phyloP scores from a whole-genome alignment of 2,888 invertebrate genomes.

The Hydraecia micacea region DNA sequence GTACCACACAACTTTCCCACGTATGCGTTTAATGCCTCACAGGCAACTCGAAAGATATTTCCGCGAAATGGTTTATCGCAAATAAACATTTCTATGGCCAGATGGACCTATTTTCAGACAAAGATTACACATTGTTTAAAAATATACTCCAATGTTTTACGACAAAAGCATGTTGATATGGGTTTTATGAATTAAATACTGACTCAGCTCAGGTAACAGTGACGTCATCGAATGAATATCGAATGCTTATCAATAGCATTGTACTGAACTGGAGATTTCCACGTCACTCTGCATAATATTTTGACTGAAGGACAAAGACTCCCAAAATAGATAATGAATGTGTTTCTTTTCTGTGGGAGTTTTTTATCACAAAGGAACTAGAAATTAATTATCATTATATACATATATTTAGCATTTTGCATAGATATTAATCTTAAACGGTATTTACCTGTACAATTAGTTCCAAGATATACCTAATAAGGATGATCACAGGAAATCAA shows the following conservation, averaged over 20 bases:
- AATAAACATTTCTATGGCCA: conserved; percentile 10
- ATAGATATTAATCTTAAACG: conserved; percentile 10
- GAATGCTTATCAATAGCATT: conserved; percentile 32
- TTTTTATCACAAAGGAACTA: conserved; percentile 15
- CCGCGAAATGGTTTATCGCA: conserved; percentile 19
- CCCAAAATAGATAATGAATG: conserved; percentile 32
- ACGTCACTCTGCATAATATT: conserved; percentile 28
- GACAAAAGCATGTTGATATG: conserved; percentile 17
- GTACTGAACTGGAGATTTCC: conserved; percentile 23
- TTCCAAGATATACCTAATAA: too few relatives aligned
- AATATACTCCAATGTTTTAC: conserved; percentile 7
- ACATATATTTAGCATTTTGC: conserved; percentile 6
- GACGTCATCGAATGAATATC: conserved; percentile 37
- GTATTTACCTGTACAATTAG: neutral
- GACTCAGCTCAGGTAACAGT: conserved; percentile 27
- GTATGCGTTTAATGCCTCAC: neutral
- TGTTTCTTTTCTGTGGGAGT: conserved; percentile 20
- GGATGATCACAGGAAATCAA: conserved; percentile 24
- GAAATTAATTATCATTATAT: conserved; percentile 23
- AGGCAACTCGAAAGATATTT: neutral
- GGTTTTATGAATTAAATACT: conserved; percentile 20
- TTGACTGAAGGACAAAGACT: conserved; percentile 18
- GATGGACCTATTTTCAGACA: neutral
- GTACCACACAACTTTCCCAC: conserved; percentile 14
- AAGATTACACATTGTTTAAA: conserved; percentile 19